phyloP scores from a whole-genome alignment of 2,113 vertebrate genomes.

The Toxotes jaculatrix region DNA sequence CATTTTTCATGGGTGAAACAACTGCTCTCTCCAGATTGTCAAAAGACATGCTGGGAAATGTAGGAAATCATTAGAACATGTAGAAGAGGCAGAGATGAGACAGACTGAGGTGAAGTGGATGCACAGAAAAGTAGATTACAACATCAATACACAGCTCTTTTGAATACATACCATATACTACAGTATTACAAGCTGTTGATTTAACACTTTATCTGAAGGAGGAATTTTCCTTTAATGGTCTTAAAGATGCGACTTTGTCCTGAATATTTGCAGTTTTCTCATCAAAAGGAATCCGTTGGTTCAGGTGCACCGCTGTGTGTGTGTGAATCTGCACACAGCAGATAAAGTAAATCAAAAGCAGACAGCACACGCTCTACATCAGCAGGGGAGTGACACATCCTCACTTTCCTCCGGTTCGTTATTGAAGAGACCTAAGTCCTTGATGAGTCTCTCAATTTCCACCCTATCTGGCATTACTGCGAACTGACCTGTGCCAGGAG shows the following conservation, averaged over 20 bases:
- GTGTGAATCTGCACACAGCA: constrained; percentile 17
- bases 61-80: neutral
- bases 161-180: neutral
- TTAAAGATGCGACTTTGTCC: neutral
- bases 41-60: constrained; percentile 10
- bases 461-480: constrained; percentile 52
- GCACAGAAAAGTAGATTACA: constrained; percentile 1
- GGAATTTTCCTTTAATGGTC: neutral
- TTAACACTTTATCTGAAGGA: neutral
- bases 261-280: neutral
- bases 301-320: constrained; percentile 4
- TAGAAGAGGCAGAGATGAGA: neutral
- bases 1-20: neutral
- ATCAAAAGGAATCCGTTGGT: constrained; percentile 10
- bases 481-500: constrained; percentile 55
- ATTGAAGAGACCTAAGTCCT: constrained; percentile 56
- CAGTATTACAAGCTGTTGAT: neutral
- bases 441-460: constrained; percentile 76
- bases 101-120: neutral
- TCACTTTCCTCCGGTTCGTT: constrained; percentile 26
- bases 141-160: constrained; percentile 4
- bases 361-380: neutral
- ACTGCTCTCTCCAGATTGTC: neutral
- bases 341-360: constrained; percentile 45
- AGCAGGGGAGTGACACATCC: constrained; percentile 23